These are phyloP conservation scores for Bos taurus DNA, from an alignment of 2,113 vertebrate genomes.

Conservation along the genomic window DNA sequence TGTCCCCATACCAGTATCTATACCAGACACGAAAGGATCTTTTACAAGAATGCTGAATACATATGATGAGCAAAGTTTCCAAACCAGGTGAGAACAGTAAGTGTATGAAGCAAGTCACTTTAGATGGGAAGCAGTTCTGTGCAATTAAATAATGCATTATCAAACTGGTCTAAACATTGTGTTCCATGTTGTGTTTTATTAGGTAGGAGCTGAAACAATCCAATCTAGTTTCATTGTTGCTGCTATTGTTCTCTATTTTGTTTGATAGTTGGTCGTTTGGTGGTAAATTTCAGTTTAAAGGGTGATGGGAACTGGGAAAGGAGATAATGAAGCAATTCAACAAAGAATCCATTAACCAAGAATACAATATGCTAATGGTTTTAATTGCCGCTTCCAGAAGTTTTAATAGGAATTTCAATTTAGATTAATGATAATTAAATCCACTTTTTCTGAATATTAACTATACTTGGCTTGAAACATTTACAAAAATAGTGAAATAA, in stretches of 20 bases:
- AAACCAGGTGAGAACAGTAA: neutral
- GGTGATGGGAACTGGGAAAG: neutral
- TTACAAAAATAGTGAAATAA: neutral
- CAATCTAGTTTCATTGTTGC: neutral
- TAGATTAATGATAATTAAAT: constrained; percentile 21
- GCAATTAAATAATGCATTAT: neutral
- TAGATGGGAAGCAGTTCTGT: neutral
- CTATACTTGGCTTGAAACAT: neutral
- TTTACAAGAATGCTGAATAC: neutral
- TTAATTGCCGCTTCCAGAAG: neutral
- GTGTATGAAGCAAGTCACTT: neutral
- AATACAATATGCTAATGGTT: neutral
- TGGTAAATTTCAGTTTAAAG: neutral
- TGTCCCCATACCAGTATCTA: neutral
- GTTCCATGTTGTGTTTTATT: neutral
- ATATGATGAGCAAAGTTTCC: neutral
- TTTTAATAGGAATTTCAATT: neutral
- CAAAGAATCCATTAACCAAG: neutral
- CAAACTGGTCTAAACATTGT: neutral
- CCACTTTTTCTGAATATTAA: neutral
- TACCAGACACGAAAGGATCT: neutral
- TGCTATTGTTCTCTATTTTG: neutral
- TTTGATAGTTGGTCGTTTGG: neutral
- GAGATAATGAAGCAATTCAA: neutral
- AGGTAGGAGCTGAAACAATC: neutral